These are phyloP conservation scores for Zaprionus lachaisei DNA, from an alignment of 1,140 invertebrate genomes.

Conservation along the genomic window DNA sequence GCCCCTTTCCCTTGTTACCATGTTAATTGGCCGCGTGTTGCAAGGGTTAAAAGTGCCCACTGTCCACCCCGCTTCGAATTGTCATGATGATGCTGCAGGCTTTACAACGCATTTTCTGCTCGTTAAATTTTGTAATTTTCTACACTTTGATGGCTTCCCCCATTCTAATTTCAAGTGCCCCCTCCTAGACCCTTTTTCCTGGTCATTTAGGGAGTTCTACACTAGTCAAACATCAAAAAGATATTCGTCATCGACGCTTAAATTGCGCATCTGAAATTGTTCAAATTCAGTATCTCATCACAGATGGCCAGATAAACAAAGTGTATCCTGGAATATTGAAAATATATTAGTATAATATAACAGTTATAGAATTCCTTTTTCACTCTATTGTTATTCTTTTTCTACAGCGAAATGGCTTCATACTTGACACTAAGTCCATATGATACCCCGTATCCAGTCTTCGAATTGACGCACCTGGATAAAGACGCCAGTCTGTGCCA, in stretches of 20 bases:
- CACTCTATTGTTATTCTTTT: too few species aligned
- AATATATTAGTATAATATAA: not conserved
- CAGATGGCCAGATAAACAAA: not conserved
- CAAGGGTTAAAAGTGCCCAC: constrained; percentile 51
- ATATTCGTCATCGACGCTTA: not conserved
- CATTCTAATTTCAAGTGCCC: not conserved
- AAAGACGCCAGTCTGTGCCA: not conserved
- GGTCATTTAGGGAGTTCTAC: constrained; percentile 56
- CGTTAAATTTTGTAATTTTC: constrained; percentile 60
- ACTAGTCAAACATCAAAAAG: constrained; percentile 39
- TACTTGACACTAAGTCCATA: not conserved
- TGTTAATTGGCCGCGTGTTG: constrained; percentile 67
- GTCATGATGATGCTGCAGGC: constrained; percentile 61
- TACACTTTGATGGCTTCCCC: constrained; percentile 29
- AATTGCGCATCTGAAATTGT: not conserved
- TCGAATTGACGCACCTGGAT: not conserved
- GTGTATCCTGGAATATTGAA: not conserved
- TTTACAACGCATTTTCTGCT: constrained; percentile 78
- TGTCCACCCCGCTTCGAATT: constrained; percentile 17
- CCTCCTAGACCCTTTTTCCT: constrained; percentile 27
- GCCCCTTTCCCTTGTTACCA: constrained; percentile 20
- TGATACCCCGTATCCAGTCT: not conserved
- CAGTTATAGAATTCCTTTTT: too few species aligned
- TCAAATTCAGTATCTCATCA: not conserved
- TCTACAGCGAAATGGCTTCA: too few species aligned